These are phyloP conservation scores for Diorhabda carinulata DNA, from an alignment of 1,140 invertebrate genomes.

Conservation along the genomic window DNA sequence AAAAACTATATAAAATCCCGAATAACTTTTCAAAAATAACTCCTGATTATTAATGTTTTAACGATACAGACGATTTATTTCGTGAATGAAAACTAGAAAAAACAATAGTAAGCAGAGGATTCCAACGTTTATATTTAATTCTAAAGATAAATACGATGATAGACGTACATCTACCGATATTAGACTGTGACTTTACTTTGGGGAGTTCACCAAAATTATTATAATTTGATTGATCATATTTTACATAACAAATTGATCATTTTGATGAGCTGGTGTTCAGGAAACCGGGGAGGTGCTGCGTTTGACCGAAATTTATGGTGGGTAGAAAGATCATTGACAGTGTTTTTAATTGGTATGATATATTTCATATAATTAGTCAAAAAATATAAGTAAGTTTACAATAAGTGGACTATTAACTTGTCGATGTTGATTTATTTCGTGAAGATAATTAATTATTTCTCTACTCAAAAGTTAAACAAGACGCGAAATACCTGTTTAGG, in stretches of 20 bases:
- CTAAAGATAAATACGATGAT: no score
- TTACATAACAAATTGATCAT: slow-evolving; percentile 1
- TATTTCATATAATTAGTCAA: neutral
- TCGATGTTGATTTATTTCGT: no score
- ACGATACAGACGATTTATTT: neutral
- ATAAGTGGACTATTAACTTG: neutral
- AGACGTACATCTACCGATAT: neutral
- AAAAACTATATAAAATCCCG: no score
- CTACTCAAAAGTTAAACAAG: no score
- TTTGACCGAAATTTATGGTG: neutral
- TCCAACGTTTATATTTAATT: no score
- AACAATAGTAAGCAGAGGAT: no score
- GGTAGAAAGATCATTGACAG: neutral
- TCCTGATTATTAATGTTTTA: neutral
- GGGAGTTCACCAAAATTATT: neutral
- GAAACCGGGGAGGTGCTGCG: neutral
- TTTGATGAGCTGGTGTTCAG: neutral
- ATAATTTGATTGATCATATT: neutral
- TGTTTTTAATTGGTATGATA: neutral
- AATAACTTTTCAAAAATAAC: no score
- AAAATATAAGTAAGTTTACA: neutral
- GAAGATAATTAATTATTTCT: no score
- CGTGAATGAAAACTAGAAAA: no score
- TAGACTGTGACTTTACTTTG: neutral
- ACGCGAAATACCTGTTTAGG: no score